Conservation (phyloP, 2,888 invertebrate species). For the Muschampia plurimacula region DNA sequence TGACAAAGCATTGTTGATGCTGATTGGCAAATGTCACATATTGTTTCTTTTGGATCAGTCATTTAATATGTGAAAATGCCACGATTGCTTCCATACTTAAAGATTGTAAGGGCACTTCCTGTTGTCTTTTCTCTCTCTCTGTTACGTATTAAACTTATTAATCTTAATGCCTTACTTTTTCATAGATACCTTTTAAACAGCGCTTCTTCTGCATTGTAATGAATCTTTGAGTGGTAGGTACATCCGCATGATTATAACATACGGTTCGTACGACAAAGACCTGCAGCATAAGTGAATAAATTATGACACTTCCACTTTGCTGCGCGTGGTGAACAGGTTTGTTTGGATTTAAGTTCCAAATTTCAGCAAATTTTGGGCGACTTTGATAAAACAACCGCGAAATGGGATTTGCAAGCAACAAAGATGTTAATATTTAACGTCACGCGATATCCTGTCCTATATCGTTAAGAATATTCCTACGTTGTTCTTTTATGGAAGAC, state of each 20-base stretch:
- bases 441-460: not conserved
- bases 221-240: slow-evolving; percentile 5
- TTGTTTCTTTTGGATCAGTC: too few relatives aligned
- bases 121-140: too few relatives aligned
- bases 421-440: not conserved
- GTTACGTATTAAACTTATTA: too few relatives aligned
- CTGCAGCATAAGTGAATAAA: slow-evolving; percentile 30
- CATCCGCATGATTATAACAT: slow-evolving; percentile 30
- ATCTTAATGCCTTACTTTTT: too few relatives aligned
- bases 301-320: slow-evolving; percentile 30
- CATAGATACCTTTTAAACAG: too few relatives aligned
- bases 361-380: slow-evolving; percentile 16
- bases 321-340: slow-evolving; percentile 9
- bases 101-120: too few relatives aligned
- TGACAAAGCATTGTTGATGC: too few relatives aligned
- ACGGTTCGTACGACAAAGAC: slow-evolving; percentile 26
- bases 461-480: not conserved
- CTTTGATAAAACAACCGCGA: slow-evolving; percentile 7
- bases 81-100: too few relatives aligned
- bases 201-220: slow-evolving; percentile 15
- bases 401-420: not conserved
- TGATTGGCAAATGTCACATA: too few relatives aligned
- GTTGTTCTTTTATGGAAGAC: not conserved
- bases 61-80: too few relatives aligned
- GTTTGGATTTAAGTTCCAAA: slow-evolving; percentile 6